phyloP scores from a whole-genome alignment of 2,113 vertebrate genomes.

The Ibidorhyncha struthersii region DNA sequence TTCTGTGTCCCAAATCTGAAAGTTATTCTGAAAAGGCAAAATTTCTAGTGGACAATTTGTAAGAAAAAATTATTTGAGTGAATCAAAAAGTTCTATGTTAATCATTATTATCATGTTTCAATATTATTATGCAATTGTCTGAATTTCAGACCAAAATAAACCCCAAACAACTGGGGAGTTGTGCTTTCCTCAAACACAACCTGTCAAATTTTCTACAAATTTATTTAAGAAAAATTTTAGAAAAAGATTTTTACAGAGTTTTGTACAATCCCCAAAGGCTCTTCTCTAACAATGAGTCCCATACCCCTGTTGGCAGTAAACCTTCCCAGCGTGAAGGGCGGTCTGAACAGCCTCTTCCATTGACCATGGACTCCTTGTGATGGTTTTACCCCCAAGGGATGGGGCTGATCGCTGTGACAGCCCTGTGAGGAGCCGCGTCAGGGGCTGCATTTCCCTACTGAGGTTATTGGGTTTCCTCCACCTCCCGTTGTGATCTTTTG shows the following conservation, averaged over 20 bases:
- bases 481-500: neutral
- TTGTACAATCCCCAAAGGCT: neutral
- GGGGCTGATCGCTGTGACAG: neutral
- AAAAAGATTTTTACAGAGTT: neutral
- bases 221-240: neutral
- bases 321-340: too few relatives aligned
- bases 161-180: neutral
- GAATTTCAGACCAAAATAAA: neutral
- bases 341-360: neutral
- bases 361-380: neutral
- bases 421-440: rapidly evolving
- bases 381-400: neutral
- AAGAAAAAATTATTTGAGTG: neutral
- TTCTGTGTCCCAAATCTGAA: neutral
- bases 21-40: neutral
- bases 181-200: neutral
- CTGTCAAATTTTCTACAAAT: neutral
- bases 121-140: neutral
- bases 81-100: neutral
- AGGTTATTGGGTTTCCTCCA: neutral
- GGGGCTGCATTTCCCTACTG: neutral
- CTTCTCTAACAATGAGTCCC: neutral
- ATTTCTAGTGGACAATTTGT: neutral
- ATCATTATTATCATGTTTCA: neutral
- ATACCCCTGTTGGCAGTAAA: neutral